These are phyloP conservation scores for Neodiprion virginianus DNA, from an alignment of 1,140 invertebrate genomes.

Conservation along the genomic window DNA sequence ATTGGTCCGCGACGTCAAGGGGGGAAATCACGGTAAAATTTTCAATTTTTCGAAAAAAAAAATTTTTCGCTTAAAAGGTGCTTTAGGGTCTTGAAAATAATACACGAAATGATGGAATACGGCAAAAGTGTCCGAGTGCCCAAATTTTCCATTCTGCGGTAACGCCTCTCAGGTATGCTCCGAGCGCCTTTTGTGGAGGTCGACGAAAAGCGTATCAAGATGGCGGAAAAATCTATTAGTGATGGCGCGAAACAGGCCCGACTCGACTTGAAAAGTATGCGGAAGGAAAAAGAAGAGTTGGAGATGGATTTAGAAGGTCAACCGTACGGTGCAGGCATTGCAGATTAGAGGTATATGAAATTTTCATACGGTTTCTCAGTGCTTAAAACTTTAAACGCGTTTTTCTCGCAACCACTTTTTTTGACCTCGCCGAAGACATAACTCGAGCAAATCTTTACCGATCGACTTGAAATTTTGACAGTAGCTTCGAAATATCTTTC, in stretches of 20 bases:
- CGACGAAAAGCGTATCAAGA: conserved; percentile 16
- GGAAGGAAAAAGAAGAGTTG: conserved; percentile 15
- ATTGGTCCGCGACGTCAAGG: not conserved
- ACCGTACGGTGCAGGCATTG: conserved; percentile 22
- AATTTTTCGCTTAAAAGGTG: conserved; percentile 1
- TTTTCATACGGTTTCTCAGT: conserved; percentile 11
- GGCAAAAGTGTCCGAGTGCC: conserved; percentile 16
- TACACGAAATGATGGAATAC: conserved; percentile 13
- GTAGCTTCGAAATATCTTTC: conserved; percentile 22
- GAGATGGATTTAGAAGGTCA: conserved; percentile 21
- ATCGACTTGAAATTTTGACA: conserved; percentile 25
- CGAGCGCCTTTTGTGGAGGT: conserved; percentile 15
- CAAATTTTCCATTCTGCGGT: conserved; percentile 21
- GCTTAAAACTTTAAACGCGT: conserved; percentile 29
- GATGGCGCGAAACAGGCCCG: conserved; percentile 20
- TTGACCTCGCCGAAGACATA: conserved; percentile 19
- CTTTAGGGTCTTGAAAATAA: conserved; percentile 21
- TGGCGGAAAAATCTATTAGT: conserved; percentile 12
- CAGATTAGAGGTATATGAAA: conserved; percentile 16
- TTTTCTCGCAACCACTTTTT: conserved; percentile 28
- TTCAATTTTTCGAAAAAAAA: no score
- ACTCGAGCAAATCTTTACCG: conserved; percentile 24
- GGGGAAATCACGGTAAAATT: no score
- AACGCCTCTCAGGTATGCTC: conserved; percentile 21
- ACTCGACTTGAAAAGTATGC: not conserved